phyloP scores from a whole-genome alignment of 2,113 vertebrate genomes.

The Azemiops feae region DNA sequence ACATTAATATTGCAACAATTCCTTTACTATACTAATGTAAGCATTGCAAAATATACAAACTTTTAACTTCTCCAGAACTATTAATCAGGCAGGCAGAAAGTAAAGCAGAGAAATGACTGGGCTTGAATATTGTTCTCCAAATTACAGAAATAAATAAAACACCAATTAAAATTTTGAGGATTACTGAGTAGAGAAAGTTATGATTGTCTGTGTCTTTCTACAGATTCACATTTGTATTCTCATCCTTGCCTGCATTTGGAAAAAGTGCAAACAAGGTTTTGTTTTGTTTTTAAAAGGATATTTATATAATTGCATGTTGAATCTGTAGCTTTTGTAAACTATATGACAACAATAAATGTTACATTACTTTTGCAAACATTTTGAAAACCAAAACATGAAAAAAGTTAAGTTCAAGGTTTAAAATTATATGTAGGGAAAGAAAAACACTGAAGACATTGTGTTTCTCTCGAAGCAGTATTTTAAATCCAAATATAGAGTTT shows the following conservation, averaged over 20 bases:
- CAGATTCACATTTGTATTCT: not conserved
- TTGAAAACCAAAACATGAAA: not conserved
- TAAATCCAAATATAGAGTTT: not conserved
- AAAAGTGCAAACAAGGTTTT: not conserved
- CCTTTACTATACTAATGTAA: not conserved
- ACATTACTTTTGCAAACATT: not conserved
- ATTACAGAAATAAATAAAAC: not conserved
- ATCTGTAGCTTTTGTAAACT: not conserved
- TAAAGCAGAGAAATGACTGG: not conserved
- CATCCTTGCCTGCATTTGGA: slow-evolving; percentile 27
- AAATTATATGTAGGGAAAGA: not conserved
- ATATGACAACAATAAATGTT: not conserved
- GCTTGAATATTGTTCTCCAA: not conserved
- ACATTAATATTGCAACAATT: not conserved
- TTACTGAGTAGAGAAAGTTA: rapidly evolving
- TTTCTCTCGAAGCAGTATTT: not conserved
- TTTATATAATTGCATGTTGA: not conserved
- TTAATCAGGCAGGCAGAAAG: not conserved
- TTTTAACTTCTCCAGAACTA: not conserved
- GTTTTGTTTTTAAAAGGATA: not conserved
- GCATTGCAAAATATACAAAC: not conserved
- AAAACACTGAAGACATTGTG: not conserved
- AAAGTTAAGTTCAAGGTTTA: not conserved
- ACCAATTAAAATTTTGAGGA: not conserved
- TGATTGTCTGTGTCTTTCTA: not conserved